A percentile compares a stretch with the other conserved stretches of the same genome.
Conservation (phyloP, 2,888 invertebrate species). For the Neoitamus cyanurus region DNA sequence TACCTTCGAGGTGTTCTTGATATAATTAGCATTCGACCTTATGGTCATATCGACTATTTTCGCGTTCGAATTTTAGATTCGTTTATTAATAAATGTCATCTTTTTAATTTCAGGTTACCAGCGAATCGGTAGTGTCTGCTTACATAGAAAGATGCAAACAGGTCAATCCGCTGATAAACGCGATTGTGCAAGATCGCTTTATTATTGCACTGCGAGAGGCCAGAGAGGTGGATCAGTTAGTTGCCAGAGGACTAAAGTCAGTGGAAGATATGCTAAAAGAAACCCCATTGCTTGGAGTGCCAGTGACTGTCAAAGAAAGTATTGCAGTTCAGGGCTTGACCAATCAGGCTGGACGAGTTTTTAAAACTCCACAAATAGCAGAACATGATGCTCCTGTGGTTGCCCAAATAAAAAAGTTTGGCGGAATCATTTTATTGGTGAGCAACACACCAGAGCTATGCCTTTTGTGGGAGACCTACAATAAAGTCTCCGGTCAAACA, state of each 20-base stretch:
- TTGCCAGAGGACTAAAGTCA: constrained; percentile 70
- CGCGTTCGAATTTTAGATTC: background rate
- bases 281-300: constrained; percentile 84
- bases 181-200: constrained; percentile 83
- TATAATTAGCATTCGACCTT: background rate
- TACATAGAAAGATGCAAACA: constrained; percentile 81
- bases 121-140: constrained; percentile 76
- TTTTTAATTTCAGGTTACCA: constrained; percentile 71
- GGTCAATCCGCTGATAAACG: constrained; percentile 83
- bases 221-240: constrained; percentile 75
- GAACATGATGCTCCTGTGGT: constrained; percentile 81
- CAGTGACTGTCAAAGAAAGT: constrained; percentile 87
- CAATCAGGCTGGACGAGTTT: constrained; percentile 78
- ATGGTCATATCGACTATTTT: background rate
- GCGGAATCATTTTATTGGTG: constrained; percentile 85
- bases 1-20: background rate
- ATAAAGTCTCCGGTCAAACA: constrained; percentile 87
- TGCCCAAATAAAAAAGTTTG: constrained; percentile 76
- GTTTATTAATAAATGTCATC: background rate
- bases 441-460: constrained; percentile 93
- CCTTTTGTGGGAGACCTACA: constrained; percentile 91
- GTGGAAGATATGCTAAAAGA: constrained; percentile 74
- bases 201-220: constrained; percentile 81
- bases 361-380: constrained; percentile 72
- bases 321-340: constrained; percentile 83